Base-by-base conservation (phyloP, 2,888 invertebrate genomes). In the Drosophila koepferae region DNA sequence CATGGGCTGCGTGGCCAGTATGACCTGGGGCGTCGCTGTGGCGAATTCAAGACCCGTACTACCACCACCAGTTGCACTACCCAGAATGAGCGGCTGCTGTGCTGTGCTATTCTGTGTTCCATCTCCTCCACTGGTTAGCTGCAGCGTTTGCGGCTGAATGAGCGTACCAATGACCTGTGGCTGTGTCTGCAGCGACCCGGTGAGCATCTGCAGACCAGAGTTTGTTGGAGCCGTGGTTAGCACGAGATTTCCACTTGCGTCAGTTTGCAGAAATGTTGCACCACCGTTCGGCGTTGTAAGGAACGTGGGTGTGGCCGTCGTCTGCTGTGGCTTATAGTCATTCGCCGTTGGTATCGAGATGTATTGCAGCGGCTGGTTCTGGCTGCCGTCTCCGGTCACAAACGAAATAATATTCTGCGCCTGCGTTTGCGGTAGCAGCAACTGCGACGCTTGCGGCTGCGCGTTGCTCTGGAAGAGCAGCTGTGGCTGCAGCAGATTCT, bases 281-380 rank as follows among this genome's bases (percentile, higher is more conserved):
- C 95, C 95, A 1, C 94, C 94, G 1, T 74, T 77, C 0, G 72
- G 94, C 92, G 73, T 46, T 0, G 90, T 90, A 1, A 87, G 63
- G 51, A 90, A 89, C 69, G 94, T 95, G 74, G 95, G 95, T 41
- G 95, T 94, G 1, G 86, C 62, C 12, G 89, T 69, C 8, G 82
- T 70, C 18, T 82, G 74, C 61, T 90, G 93, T 80, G 91, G 90
- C 72, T 95, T 95, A 55, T 93, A 95, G 53, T 95, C 95, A 62
- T 94, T 94, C 0, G 95, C 94, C 0, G 96, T 95, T 0, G 93
- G 93, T 70, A 93, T 87, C 12, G 96, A 95, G 53, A 97, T 95
- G 84, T 97, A 97, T 86, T 97, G 97, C 92, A 97, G 96, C 86
- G 97, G 97, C 64, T 95, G 94, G 8, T 93, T 92, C 67, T 92